A percentile compares a stretch with the other conserved stretches of the same genome.
Conservation (phyloP, 1,140 invertebrate genomes). For the Caenorhabditis elegans region DNA sequence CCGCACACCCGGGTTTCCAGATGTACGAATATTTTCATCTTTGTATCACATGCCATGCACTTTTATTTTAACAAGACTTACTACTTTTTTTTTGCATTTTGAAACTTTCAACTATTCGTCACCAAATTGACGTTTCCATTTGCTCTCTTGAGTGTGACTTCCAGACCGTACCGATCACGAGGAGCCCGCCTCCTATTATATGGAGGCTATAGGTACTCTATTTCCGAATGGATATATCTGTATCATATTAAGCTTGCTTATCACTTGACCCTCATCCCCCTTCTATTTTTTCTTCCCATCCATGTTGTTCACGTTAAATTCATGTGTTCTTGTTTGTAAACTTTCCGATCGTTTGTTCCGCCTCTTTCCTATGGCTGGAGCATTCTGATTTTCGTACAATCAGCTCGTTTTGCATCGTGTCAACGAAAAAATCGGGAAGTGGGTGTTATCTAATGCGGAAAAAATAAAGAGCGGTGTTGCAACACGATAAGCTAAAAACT, state of each 20-base stretch:
- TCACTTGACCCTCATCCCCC: not conserved
- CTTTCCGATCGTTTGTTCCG: not conserved
- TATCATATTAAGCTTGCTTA: no score
- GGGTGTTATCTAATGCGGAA: constrained; percentile 29
- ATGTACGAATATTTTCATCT: no score
- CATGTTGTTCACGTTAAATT: not conserved
- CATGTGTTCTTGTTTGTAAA: not conserved
- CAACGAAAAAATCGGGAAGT: constrained; percentile 29
- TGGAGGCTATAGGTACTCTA: not conserved
- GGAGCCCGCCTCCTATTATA: not conserved
- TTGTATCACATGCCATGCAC: no score
- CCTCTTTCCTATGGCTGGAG: not conserved
- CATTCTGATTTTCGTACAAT: not conserved
- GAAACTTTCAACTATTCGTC: not conserved
- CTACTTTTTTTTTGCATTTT: not conserved
- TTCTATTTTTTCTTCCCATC: not conserved
- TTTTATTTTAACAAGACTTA: no score
- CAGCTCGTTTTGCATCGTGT: not conserved
- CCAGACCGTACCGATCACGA: not conserved
- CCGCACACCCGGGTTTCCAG: no score
- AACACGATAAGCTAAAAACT: constrained; percentile 17
- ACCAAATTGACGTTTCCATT: not conserved
- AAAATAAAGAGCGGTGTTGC: constrained; percentile 10
- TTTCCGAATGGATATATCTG: no score
- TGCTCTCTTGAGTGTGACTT: not conserved